phyloP scores from a whole-genome alignment of 2,888 invertebrate species.

The Drosophila lutescens region DNA sequence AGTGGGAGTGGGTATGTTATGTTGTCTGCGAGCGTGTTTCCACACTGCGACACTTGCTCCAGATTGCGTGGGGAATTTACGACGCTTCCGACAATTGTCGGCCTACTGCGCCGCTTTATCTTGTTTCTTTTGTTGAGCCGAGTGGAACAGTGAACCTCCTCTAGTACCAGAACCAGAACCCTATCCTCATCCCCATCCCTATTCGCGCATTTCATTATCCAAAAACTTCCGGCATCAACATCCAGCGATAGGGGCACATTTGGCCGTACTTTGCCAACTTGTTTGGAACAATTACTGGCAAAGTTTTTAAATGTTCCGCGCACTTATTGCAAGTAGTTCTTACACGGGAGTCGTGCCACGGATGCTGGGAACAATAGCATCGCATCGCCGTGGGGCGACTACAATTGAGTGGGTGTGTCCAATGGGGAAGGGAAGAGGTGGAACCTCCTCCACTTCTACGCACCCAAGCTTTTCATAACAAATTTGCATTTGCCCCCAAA shows the following conservation, averaged over 20 bases:
- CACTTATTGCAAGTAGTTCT: conserved; percentile 42
- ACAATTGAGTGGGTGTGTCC: conserved; percentile 27
- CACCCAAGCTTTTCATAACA: conserved; percentile 27
- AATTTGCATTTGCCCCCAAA: conserved; percentile 37
- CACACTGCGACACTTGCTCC: conserved; percentile 80
- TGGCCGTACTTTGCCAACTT: conserved; percentile 49
- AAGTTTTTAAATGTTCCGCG: conserved; percentile 45
- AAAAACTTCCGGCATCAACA: conserved; percentile 64
- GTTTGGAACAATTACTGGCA: conserved; percentile 48
- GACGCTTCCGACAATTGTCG: conserved; percentile 60
- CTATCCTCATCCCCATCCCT: neutral
- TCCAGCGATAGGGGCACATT: conserved; percentile 62
- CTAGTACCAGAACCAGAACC: neutral
- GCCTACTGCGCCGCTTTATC: conserved; percentile 43
- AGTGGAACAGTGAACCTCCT: conserved; percentile 8
- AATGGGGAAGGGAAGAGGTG: neutral
- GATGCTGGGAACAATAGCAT: conserved; percentile 31
- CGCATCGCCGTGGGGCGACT: conserved; percentile 9
- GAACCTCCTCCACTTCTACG: neutral
- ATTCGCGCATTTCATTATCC: conserved; percentile 62
- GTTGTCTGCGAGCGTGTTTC: conserved; percentile 57
- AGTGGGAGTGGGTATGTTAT: neutral
- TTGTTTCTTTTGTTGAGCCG: conserved; percentile 40
- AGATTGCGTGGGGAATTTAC: conserved; percentile 79
- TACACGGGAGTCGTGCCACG: conserved; percentile 18